A percentile compares a stretch with the other conserved stretches of the same genome.
Evolutionary conservation across 2,113 vertebrate genomes (phyloP).

Genomic region (Phalacrocorax aristotelis): DNA sequence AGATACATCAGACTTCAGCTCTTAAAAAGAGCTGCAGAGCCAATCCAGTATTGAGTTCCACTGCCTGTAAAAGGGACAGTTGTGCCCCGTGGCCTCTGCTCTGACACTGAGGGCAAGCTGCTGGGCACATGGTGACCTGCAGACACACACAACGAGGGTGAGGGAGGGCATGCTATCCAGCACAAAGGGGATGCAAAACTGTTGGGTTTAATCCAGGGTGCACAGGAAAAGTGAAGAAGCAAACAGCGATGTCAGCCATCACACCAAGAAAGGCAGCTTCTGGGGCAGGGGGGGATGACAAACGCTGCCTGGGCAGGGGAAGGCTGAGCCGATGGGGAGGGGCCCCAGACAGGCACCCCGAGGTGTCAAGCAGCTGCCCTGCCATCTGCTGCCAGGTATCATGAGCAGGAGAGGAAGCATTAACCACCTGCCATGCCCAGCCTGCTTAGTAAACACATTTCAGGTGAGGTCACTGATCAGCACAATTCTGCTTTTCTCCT

Average conservation of each 20-base stretch:
- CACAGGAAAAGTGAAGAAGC: neutral
- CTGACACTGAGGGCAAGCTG: fast-evolving
- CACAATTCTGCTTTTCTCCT: neutral
- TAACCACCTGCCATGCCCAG: neutral
- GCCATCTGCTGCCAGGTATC: neutral
- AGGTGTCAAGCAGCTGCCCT: neutral
- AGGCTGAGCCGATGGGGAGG: fast-evolving
- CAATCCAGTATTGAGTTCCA: neutral
- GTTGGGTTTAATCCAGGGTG: neutral
- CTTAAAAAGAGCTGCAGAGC: neutral
- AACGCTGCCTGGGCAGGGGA: fast-evolving
- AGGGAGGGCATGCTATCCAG: neutral
- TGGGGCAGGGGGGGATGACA: neutral
- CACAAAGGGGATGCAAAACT: neutral
- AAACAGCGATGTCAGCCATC: neutral
- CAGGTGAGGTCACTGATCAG: neutral
- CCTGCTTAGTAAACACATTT: neutral
- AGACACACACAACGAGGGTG: neutral
- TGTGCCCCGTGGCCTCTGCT: neutral
- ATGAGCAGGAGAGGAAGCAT: neutral
- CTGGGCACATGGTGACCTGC: fast-evolving
- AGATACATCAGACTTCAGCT: neutral
- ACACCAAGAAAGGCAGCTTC: neutral
- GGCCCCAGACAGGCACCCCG: neutral
- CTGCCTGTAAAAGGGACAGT: neutral